These are phyloP conservation scores for Digitonthophagus gazella DNA, from an alignment of 2,888 invertebrate genomes.

Conservation along the genomic window DNA sequence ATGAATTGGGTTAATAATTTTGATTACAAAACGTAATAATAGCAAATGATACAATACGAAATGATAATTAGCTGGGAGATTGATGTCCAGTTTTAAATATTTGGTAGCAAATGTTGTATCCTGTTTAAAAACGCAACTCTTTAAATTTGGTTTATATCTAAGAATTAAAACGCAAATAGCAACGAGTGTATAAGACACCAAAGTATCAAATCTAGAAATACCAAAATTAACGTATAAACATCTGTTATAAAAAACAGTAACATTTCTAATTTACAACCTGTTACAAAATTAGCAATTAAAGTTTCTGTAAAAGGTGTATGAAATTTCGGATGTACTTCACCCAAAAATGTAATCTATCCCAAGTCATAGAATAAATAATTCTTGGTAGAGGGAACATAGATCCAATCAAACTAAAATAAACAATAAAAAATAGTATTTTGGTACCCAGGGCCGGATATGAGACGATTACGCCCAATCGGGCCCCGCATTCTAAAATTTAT, in stretches of 20 bases:
- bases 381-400: constrained; percentile 80
- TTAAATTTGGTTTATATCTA: constrained; percentile 57
- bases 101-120: too few relatives aligned
- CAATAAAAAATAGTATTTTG: constrained; percentile 19
- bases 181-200: constrained; percentile 86
- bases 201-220: constrained; percentile 70
- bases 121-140: too few relatives aligned
- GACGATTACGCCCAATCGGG: too few relatives aligned
- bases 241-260: neutral
- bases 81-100: too few relatives aligned
- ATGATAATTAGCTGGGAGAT: too few relatives aligned
- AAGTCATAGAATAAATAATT: constrained; percentile 83
- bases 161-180: constrained; percentile 82
- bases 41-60: too few relatives aligned
- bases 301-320: constrained; percentile 76
- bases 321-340: constrained; percentile 66
- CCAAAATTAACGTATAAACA: too few relatives aligned
- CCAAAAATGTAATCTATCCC: constrained; percentile 74
- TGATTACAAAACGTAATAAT: neutral
- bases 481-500: too few relatives aligned
- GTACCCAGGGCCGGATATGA: too few relatives aligned
- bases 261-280: too few relatives aligned
- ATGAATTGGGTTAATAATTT: too few relatives aligned
- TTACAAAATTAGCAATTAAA: constrained; percentile 65
- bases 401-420: constrained; percentile 71